Percentiles rank a stretch among this genome's conserved stretches.
phyloP scores from a whole-genome alignment of 2,113 vertebrate genomes.

The Cynoglossus semilaevis region DNA sequence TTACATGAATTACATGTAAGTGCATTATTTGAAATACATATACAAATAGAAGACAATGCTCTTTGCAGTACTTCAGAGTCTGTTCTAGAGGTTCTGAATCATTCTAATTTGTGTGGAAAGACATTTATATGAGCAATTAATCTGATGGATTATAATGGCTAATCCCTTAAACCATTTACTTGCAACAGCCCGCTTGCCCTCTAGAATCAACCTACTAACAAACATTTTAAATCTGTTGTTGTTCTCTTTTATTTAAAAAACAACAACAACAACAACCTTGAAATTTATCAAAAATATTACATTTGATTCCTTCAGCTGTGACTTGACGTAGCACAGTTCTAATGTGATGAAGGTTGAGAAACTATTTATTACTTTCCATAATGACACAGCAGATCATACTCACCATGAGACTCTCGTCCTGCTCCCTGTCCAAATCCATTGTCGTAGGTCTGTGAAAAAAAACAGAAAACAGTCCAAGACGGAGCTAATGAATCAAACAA shows the following conservation, averaged over 20 bases:
- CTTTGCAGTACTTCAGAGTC: too few relatives aligned
- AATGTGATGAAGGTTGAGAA: not conserved
- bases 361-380: not conserved
- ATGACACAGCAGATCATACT: constrained; percentile 59
- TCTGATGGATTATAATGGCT: constrained; percentile 46
- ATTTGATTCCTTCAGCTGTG: not conserved
- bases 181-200: constrained; percentile 35
- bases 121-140: constrained; percentile 49
- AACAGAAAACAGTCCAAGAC: constrained; percentile 11
- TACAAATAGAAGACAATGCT: too few relatives aligned
- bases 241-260: not conserved
- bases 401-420: constrained; percentile 96
- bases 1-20: too few relatives aligned
- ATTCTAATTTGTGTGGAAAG: constrained; percentile 33
- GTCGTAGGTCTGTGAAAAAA: constrained; percentile 89
- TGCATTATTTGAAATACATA: too few relatives aligned
- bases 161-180: constrained; percentile 66
- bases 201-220: constrained; percentile 4
- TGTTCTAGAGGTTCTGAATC: too few relatives aligned
- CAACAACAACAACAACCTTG: not conserved
- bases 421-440: constrained; percentile 93
- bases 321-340: not conserved
- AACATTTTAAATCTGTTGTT: constrained; percentile 2
- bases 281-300: not conserved
- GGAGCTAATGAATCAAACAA: too few relatives aligned